Evolutionary conservation across 2,113 vertebrate species (phyloP).

Genomic region (Nesoenas mayeri): DNA sequence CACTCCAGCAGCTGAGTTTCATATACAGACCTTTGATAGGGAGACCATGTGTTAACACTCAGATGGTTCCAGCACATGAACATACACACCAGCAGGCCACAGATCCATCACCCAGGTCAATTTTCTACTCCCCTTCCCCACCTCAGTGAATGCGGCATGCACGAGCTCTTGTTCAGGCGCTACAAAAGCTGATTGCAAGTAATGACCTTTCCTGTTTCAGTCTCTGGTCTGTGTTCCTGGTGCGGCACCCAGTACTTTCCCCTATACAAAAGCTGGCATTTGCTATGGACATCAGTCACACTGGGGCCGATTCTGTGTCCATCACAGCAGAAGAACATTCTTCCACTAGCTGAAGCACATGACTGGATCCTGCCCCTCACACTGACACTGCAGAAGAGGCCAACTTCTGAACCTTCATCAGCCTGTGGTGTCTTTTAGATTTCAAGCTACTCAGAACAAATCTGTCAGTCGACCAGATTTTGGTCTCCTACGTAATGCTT

Average conservation of each 20-base stretch:
- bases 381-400: neutral
- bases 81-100: conserved; percentile 50
- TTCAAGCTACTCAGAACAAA: neutral
- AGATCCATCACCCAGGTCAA: conserved; percentile 61
- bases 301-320: neutral
- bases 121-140: conserved; percentile 13
- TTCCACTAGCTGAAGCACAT: neutral
- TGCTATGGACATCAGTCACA: neutral
- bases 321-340: neutral
- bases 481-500: neutral
- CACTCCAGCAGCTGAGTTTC: conserved; percentile 78
- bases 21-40: conserved; percentile 80
- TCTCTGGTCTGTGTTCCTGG: neutral
- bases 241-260: neutral
- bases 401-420: neutral
- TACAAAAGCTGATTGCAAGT: neutral
- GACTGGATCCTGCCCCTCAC: neutral
- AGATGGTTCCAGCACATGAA: conserved; percentile 64
- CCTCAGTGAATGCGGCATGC: neutral
- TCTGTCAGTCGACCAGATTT: neutral
- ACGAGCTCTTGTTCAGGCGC: neutral
- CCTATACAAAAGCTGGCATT: neutral
- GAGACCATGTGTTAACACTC: conserved; percentile 83
- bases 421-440: neutral
- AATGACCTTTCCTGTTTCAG: neutral